These are phyloP conservation scores for Aegithalos caudatus DNA, from an alignment of 2,113 vertebrate species.

Conservation along the genomic window DNA sequence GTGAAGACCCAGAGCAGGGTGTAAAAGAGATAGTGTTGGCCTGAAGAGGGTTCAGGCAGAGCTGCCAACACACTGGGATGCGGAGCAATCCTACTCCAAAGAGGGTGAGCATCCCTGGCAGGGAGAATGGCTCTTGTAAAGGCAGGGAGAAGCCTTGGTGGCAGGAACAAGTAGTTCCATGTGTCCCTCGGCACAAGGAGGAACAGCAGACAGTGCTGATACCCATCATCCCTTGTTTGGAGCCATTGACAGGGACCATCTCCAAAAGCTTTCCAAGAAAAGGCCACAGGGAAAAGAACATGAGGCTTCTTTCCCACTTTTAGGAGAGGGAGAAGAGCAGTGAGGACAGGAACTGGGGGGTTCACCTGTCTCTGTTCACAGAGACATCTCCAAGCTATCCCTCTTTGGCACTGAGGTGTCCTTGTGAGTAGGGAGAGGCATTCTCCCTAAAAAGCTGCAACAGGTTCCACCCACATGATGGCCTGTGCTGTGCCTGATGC, in stretches of 20 bases:
- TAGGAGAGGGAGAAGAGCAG: neutral
- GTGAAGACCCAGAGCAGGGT: neutral
- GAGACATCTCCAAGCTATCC: neutral
- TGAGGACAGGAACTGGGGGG: no score
- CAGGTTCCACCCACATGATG: neutral
- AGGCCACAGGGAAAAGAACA: fast-evolving
- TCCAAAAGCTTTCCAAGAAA: neutral
- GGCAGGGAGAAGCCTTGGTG: no score
- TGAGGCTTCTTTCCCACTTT: neutral
- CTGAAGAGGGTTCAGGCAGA: neutral
- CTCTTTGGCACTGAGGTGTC: neutral
- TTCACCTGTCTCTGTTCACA: neutral
- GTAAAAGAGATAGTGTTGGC: fast-evolving
- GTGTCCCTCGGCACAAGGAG: neutral
- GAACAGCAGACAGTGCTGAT: neutral
- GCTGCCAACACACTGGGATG: fast-evolving
- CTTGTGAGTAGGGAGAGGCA: fast-evolving
- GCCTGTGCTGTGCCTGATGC: neutral
- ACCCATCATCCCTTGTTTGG: fast-evolving
- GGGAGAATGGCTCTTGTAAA: neutral
- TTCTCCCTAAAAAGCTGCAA: neutral
- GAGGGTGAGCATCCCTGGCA: neutral
- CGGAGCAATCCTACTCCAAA: neutral
- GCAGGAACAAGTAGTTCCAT: neutral
- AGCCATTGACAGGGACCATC: neutral